Base-by-base conservation (phyloP, 1,140 invertebrate genomes). In the Pseudobourletiella spinata region DNA sequence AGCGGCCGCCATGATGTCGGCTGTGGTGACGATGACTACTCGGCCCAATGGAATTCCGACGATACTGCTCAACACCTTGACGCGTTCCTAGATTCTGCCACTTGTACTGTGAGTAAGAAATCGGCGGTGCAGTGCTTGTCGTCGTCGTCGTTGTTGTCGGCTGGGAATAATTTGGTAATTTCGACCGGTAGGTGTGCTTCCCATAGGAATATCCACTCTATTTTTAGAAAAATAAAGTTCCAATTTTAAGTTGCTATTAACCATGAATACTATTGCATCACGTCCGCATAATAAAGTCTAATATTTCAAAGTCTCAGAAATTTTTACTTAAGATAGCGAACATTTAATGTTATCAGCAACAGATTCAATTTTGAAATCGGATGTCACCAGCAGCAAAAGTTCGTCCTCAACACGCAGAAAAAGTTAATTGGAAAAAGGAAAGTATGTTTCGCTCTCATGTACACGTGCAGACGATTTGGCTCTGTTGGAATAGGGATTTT, bases 91-190 rank as follows among this genome's bases (percentile, higher is more conserved):
- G 28, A 28, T 61, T 56, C 32, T 66, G 52, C 67, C 67, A 69
- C 51, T 69, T 69, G 30, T 57, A 63, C 29, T 69, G 67, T 6
- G 67, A 69, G 44, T 69, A 69, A 1, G 64, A 66, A 2, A 64
- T 58, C 25, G 58, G 43, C 3, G 64, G 64, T n/a, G 61, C 54
- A 3, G 61, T 42, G 11, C 61, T 20, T 15, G 67, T 63, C 15
- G 67, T 66, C 22, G 67, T 68, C 2, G 67, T 68, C n/a, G 63
- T 65, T 16, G 63, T 62, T 1, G 63, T 68, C 24, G 59, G 65
- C 20, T 59, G 48, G 0, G 57, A n/a, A 1, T 57, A 22, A n/a
- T 51, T 42, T 54, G 50, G 39, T 39, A 28, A 51, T 8, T 35
- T 25, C 18, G 51, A 52, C 46, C 59, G 29, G 39, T 64, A 64